These are phyloP conservation scores for Dasypus novemcinctus DNA, from an alignment of 2,113 vertebrate species.

Conservation along the genomic window DNA sequence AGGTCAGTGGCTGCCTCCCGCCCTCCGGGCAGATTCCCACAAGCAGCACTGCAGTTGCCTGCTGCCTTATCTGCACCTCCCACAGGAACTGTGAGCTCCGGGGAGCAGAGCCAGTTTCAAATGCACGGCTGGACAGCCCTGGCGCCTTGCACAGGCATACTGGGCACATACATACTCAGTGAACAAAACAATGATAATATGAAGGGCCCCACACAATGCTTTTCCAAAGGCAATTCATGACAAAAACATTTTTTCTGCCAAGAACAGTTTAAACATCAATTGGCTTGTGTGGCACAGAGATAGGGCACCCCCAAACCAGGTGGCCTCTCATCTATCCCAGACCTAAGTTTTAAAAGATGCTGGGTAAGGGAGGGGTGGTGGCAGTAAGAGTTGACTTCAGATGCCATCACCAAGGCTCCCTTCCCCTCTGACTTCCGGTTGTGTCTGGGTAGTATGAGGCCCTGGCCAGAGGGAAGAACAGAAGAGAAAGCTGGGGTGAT, in stretches of 20 bases:
- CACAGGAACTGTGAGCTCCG: not conserved
- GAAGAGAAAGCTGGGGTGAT: not conserved
- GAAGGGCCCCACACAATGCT: not conserved
- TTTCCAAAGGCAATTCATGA: slow-evolving; percentile 30
- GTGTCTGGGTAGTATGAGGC: not conserved
- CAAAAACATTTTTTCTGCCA: not conserved
- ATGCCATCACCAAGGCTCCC: not conserved
- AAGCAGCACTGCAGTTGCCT: not conserved
- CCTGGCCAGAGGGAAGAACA: not conserved
- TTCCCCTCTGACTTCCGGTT: not conserved
- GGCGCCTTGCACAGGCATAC: not conserved
- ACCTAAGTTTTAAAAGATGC: not conserved
- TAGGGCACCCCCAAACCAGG: not conserved
- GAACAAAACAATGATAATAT: not conserved
- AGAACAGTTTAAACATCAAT: not conserved
- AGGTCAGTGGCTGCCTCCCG: not conserved
- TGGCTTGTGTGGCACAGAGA: not conserved
- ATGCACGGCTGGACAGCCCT: not conserved
- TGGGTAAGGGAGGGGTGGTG: not conserved
- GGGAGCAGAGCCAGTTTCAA: not conserved
- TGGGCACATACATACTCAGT: not conserved
- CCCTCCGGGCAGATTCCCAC: not conserved
- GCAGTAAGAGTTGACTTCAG: not conserved
- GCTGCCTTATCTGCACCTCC: not conserved
- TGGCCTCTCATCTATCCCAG: not conserved